Base-by-base conservation (phyloP, 1,140 invertebrate species). In the Pogonomyrmex barbatus region DNA sequence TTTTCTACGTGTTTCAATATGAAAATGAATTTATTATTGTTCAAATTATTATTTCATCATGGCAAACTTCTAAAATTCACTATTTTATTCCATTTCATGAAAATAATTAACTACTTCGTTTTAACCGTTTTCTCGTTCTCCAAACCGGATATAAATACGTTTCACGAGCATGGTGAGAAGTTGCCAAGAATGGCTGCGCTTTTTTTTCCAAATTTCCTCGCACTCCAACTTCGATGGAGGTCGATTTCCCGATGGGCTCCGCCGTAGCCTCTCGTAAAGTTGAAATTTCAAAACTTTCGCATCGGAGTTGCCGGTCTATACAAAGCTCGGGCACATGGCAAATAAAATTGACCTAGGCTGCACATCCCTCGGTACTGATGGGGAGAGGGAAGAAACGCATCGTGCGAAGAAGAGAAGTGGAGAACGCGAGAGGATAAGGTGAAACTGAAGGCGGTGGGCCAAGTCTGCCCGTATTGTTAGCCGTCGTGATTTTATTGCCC, bases 401-500 rank as follows among this genome's bases (percentile, higher is more conserved):
- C 73, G 73, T 42, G 17, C 56, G 56, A 77, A 36, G 17, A 47
- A 39, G 54, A 60, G 79, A 73, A 82, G n/a, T 50, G 12, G 47
- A 65, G 68, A 85, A 77, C 36, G 86, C 58, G 60, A 79, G 77
- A 73, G 52, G 33, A 81, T 73, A 76, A 78, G 86, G 47, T 14
- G 76, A 76, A 78, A 84, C 47, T 30, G 76, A 86, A 88, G 76
- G 54, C 54, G 87, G 85, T 54, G 78, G 83, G 67, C 88, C 85
- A 87, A 73, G 86, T 85, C 87, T 62, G 82, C 62, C 65, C 85
- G 88, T 91, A 91, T 91, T 89, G 85, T 91, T 89, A 87, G 70
- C 56, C 86, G 68, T 90, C 88, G 88, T 91, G 90, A 91, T 89
- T 91, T 91, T 91, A 91, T 91, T 91, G 89, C 86, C 75, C 75